phyloP scores from a whole-genome alignment of 2,113 vertebrate genomes.

The Apteryx owenii region DNA sequence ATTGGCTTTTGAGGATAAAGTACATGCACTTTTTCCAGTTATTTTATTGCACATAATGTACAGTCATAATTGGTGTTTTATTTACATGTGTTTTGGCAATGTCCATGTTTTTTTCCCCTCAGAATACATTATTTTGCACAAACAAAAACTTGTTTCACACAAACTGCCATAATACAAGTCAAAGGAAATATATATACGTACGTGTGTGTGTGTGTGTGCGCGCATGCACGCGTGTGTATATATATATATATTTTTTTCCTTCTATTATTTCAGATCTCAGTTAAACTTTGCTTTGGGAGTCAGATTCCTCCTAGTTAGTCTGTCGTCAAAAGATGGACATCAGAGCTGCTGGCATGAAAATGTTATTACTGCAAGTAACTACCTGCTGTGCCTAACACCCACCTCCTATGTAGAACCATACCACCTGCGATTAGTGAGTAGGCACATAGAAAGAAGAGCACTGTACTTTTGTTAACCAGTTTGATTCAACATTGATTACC shows the following conservation, averaged over 20 bases:
- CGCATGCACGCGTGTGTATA: background rate
- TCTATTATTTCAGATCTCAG: conserved; percentile 13
- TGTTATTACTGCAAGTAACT: background rate
- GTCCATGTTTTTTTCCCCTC: conserved; percentile 24
- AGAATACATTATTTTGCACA: conserved; percentile 64
- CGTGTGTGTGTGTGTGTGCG: background rate
- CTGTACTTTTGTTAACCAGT: conserved; percentile 64
- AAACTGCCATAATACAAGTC: conserved; percentile 55
- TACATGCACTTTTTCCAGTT: conserved; percentile 68
- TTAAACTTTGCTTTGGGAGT: conserved; percentile 10
- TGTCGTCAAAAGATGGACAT: background rate
- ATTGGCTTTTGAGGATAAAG: conserved; percentile 59
- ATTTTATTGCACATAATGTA: conserved; percentile 73
- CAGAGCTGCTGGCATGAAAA: background rate
- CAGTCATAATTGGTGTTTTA: conserved; percentile 57
- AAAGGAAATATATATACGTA: background rate
- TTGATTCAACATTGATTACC: conserved; percentile 78
- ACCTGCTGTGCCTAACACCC: background rate
- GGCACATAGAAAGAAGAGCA: conserved; percentile 58
- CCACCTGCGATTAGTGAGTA: conserved; percentile 58
- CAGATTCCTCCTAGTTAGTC: background rate
- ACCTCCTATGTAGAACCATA: background rate
- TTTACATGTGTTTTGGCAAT: conserved; percentile 64
- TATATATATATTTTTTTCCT: background rate
- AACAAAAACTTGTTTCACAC: conserved; percentile 65